Percentiles rank a stretch among this genome's conserved stretches.
Conservation (phyloP, 2,888 invertebrate species). For the Darwinula stevensoni region DNA sequence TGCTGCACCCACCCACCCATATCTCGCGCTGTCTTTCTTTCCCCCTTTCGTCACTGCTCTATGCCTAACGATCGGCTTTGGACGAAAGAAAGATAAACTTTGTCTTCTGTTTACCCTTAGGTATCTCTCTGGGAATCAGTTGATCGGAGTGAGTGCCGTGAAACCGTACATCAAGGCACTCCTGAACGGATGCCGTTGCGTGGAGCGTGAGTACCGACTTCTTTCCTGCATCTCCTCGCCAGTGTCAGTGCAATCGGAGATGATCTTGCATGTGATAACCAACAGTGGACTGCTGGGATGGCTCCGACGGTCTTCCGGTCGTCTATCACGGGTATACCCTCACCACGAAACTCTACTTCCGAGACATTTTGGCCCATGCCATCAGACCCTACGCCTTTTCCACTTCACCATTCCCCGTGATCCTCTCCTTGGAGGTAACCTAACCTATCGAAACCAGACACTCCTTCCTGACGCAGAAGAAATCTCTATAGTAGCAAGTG, state of each 20-base stretch:
- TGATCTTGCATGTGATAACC: slow-evolving; percentile 8
- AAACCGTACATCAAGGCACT: slow-evolving; percentile 23
- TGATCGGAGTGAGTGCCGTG: slow-evolving; percentile 21
- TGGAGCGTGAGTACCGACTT: slow-evolving; percentile 19
- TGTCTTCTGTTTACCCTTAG: slow-evolving; percentile 5
- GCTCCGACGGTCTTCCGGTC: slow-evolving; percentile 18
- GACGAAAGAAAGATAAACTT: slow-evolving; percentile 9
- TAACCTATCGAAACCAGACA: too few species aligned
- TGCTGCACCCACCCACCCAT: too few species aligned
- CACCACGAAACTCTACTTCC: slow-evolving; percentile 19
- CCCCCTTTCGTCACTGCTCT: too few species aligned
- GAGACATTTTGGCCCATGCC: slow-evolving; percentile 10
- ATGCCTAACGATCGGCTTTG: too few species aligned
- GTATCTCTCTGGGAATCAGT: slow-evolving; percentile 23
- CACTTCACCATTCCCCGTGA: slow-evolving; percentile 13
- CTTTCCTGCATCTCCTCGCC: too few species aligned
- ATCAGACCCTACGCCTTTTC: slow-evolving; percentile 7
- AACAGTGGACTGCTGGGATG: slow-evolving; percentile 26
- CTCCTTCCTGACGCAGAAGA: too few species aligned
- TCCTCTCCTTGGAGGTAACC: slow-evolving; percentile 20
- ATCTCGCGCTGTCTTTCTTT: too few species aligned
- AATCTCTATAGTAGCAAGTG: too few species aligned
- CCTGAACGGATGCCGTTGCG: slow-evolving; percentile 21
- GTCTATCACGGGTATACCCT: slow-evolving; percentile 24
- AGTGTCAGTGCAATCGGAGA: slow-evolving; percentile 1